Evolutionary conservation across 2,888 invertebrate species (phyloP).

Genomic region (Eupithecia abbreviata): DNA sequence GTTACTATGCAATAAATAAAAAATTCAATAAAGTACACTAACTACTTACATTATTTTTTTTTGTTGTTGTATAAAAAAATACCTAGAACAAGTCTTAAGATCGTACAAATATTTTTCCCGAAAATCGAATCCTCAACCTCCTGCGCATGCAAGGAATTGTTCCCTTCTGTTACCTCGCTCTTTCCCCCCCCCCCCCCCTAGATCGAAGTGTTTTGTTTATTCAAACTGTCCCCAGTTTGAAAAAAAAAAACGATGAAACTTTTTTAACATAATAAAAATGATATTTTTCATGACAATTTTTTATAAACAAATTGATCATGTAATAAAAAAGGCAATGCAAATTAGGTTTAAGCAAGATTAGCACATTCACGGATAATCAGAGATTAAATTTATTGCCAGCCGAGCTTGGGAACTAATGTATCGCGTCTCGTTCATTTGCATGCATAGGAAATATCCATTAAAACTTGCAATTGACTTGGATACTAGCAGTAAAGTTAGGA

Average conservation of each 20-base stretch:
- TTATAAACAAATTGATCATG: not conserved
- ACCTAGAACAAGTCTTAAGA: too few relatives aligned
- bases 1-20: too few relatives aligned
- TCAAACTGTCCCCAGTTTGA: too few relatives aligned
- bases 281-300: not conserved
- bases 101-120: not conserved
- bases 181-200: too few relatives aligned
- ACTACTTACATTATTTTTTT: too few relatives aligned
- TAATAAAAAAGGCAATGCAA: not conserved
- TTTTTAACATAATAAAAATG: too few relatives aligned
- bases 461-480: conserved; percentile 70
- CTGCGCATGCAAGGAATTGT: not conserved
- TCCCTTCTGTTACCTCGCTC: too few relatives aligned
- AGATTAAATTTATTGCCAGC: not conserved
- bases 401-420: conserved; percentile 32
- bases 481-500: conserved; percentile 63
- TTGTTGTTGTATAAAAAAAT: too few relatives aligned
- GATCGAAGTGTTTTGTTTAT: too few relatives aligned
- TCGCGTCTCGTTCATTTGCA: conserved; percentile 54
- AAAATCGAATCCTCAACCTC: not conserved
- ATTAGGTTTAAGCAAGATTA: not conserved
- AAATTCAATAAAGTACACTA: too few relatives aligned
- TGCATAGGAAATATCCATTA: conserved; percentile 69
- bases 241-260: too few relatives aligned
- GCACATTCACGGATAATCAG: not conserved